These are phyloP conservation scores for Rousettus leschenaultii DNA, from an alignment of 2,113 vertebrate species.

Conservation along the genomic window DNA sequence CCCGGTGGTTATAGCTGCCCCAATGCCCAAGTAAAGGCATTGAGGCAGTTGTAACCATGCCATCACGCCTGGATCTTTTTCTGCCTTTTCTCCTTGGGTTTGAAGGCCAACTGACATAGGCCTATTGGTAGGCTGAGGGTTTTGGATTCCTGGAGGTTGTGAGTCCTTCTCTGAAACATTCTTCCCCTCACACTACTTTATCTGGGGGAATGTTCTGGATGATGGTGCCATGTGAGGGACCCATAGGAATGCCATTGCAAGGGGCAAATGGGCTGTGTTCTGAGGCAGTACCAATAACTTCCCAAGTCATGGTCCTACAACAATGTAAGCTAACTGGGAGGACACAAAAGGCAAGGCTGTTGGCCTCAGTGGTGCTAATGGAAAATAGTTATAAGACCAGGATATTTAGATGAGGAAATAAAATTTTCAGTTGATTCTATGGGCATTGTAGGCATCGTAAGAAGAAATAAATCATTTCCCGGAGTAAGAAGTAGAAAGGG, in stretches of 20 bases:
- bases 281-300: neutral
- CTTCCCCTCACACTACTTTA: neutral
- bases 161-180: neutral
- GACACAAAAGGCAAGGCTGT: neutral
- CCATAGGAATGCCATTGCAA: neutral
- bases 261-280: neutral
- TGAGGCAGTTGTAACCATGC: neutral
- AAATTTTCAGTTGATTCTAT: constrained; percentile 13
- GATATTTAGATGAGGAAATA: constrained; percentile 27
- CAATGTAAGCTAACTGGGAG: neutral
- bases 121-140: neutral
- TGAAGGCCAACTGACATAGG: neutral
- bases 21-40: neutral
- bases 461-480: constrained; percentile 41
- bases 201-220: neutral
- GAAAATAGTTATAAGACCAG: neutral
- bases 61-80: neutral
- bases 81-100: neutral
- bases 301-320: neutral
- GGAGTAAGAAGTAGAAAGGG: neutral
- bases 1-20: neutral
- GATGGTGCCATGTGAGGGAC: neutral
- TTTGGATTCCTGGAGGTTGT: neutral
- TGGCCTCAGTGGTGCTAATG: neutral
- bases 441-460: neutral